phyloP scores from a whole-genome alignment of 2,888 invertebrate species.

The Lasius platythorax region DNA sequence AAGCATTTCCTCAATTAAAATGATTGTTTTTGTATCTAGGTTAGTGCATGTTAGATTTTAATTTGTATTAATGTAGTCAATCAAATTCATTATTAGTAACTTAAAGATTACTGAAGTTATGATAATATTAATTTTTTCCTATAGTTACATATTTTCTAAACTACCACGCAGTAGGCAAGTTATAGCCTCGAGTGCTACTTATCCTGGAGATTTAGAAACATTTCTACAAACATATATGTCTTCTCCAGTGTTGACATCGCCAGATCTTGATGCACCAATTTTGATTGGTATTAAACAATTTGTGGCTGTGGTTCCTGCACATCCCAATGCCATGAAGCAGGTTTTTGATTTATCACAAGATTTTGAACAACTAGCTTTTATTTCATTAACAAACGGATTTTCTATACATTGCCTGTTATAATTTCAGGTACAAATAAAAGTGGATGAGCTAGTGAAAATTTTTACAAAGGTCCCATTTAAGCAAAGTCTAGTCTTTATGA shows the following conservation, averaged over 20 bases:
- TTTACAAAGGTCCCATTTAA: conserved; percentile 92
- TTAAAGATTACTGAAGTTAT: conserved; percentile 4
- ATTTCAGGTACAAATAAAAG: conserved; percentile 87
- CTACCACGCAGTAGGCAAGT: conserved; percentile 94
- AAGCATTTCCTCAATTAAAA: not conserved
- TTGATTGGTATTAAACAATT: conserved; percentile 95
- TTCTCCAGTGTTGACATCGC: conserved; percentile 91
- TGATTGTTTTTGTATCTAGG: not conserved
- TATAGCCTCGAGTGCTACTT: conserved; percentile 97
- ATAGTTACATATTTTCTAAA: conserved; percentile 90
- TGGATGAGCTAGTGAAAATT: conserved; percentile 89
- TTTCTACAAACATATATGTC: conserved; percentile 92
- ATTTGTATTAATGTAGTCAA: not conserved
- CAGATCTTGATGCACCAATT: conserved; percentile 90
- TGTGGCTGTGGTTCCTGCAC: conserved; percentile 88
- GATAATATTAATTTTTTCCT: conserved; percentile 72
- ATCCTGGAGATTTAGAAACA: conserved; percentile 91
- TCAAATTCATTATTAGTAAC: conserved; percentile 13
- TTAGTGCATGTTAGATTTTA: not conserved
- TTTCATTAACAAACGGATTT: conserved; percentile 19
- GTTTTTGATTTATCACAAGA: conserved; percentile 82
- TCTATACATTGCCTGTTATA: not conserved
- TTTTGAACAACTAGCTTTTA: conserved; percentile 20
- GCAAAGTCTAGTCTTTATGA: conserved; percentile 97
- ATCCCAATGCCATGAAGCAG: conserved; percentile 89